Evolutionary conservation across 2,888 invertebrate genomes (phyloP), one percentile per base, ranked within the genome.

Genomic region (Desoria tigrina): DNA sequence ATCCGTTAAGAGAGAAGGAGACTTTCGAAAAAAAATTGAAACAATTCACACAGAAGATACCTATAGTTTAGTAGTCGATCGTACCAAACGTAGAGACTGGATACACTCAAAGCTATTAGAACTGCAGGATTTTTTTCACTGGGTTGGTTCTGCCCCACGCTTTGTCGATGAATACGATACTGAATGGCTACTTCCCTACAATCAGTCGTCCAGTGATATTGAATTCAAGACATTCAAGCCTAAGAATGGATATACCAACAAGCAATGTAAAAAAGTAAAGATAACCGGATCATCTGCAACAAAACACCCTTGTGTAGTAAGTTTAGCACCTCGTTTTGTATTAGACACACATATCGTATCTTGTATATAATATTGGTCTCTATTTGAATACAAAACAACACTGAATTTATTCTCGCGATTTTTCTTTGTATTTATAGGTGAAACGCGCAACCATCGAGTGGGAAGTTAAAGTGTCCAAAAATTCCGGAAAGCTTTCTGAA

Each of bases 161-260:
- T 73, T 61, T 23, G 53, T 73, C 24, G 74, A 76, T 45, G 74
- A 76, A 32, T 59, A 71, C 39, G 56, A 69, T 2, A 50, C 61
- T 6, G 74, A 74, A n/a, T 74, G 74, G 72, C 24, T 72, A 23
- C 63, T 69, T 6, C 64, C 60, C 0, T 76, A 53, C 26, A 53
- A 24, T 9, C 53, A 21, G 53, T 9, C 53, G 39, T n/a, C n/a
- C n/a, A n/a, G n/a, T n/a, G n/a, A n/a, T n/a, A n/a, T n/a, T n/a
- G n/a, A n/a, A n/a, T n/a, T n/a, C n/a, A n/a, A n/a, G n/a, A n/a
- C n/a, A n/a, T n/a, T n/a, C n/a, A n/a, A n/a, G n/a, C n/a, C n/a
- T n/a, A n/a, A n/a, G n/a, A n/a, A n/a, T n/a, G n/a, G n/a, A n/a
- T n/a, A n/a, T n/a, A n/a, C n/a, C n/a, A n/a, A n/a, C n/a, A n/a